Evolutionary conservation across 2,113 vertebrate species (phyloP).

Genomic region (Labrus mixtus): DNA sequence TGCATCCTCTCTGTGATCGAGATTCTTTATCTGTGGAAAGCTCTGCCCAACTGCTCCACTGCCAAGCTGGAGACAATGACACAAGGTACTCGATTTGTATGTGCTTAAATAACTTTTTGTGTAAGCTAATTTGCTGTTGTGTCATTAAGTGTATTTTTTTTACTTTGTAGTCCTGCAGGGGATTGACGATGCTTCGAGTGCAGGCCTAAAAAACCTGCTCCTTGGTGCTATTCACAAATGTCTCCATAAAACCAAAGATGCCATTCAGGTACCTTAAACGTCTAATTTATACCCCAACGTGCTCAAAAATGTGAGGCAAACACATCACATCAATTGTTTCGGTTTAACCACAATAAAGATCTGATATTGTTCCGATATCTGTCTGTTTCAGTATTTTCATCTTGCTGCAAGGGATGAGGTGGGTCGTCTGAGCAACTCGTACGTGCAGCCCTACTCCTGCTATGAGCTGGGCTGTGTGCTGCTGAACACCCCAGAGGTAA

Average conservation of each 20-base stretch:
- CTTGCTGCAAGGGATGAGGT: constrained; percentile 89
- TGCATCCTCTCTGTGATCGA: constrained; percentile 93
- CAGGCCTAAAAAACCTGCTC: constrained; percentile 91
- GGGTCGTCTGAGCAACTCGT: constrained; percentile 89
- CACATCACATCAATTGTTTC: too few relatives aligned
- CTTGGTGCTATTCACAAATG: constrained; percentile 95
- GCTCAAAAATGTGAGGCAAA: neutral
- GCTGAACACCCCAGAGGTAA: constrained; percentile 89
- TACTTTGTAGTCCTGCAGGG: constrained; percentile 86
- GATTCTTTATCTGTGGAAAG: constrained; percentile 95
- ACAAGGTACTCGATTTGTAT: constrained; percentile 81
- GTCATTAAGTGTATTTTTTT: neutral
- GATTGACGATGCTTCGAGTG: constrained; percentile 85
- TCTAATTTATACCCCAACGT: neutral
- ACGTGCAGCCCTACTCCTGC: constrained; percentile 92
- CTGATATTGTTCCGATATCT: neutral
- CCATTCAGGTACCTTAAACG: constrained; percentile 85
- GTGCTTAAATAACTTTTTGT: neutral
- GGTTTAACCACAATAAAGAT: neutral
- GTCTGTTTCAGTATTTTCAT: constrained; percentile 87
- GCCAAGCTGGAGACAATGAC: constrained; percentile 91
- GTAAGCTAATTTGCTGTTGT: neutral
- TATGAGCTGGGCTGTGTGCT: constrained; percentile 94
- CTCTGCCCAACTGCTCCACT: constrained; percentile 91
- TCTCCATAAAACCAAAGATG: constrained; percentile 91